Evolutionary conservation across 2,113 vertebrate species (phyloP).

Genomic region (Larimichthys polyactis): DNA sequence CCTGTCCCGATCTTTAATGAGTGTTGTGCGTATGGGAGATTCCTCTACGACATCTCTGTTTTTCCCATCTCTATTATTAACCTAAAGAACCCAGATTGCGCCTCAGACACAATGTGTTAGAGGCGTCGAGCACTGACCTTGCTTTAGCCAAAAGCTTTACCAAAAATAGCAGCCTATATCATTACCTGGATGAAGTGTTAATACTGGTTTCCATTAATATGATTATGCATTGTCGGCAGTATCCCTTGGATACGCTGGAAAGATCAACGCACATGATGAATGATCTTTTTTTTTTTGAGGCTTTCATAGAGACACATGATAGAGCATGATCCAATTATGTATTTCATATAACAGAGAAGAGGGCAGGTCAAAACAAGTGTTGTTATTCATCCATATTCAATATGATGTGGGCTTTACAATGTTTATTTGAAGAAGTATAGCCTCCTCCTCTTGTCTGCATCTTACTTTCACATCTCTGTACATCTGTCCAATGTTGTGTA

Average conservation of each 20-base stretch:
- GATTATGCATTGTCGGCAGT: slow-evolving; percentile 49
- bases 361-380: slow-evolving; percentile 6
- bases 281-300: slow-evolving; percentile 26
- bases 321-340: slow-evolving; percentile 10
- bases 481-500: not conserved
- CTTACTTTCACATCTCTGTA: not conserved
- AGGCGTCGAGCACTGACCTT: slow-evolving; percentile 23
- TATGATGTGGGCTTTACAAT: not conserved
- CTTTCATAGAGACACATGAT: slow-evolving; percentile 30
- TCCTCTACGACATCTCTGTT: slow-evolving; percentile 21
- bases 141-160: slow-evolving; percentile 27
- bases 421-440: slow-evolving; percentile 4
- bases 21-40: slow-evolving; percentile 23
- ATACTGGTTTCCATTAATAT: slow-evolving; percentile 59
- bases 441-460: not conserved
- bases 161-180: slow-evolving; percentile 45
- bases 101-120: slow-evolving; percentile 29
- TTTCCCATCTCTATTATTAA: slow-evolving; percentile 32
- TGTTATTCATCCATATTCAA: slow-evolving; percentile 25
- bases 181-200: slow-evolving; percentile 50
- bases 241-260: slow-evolving; percentile 53
- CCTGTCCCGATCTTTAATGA: slow-evolving; percentile 10
- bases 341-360: slow-evolving; percentile 23
- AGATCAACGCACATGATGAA: slow-evolving; percentile 33
- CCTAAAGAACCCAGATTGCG: slow-evolving; percentile 8